Evolutionary conservation across 2,888 invertebrate species (phyloP).

Genomic region (Microctonus aethiopoides): DNA sequence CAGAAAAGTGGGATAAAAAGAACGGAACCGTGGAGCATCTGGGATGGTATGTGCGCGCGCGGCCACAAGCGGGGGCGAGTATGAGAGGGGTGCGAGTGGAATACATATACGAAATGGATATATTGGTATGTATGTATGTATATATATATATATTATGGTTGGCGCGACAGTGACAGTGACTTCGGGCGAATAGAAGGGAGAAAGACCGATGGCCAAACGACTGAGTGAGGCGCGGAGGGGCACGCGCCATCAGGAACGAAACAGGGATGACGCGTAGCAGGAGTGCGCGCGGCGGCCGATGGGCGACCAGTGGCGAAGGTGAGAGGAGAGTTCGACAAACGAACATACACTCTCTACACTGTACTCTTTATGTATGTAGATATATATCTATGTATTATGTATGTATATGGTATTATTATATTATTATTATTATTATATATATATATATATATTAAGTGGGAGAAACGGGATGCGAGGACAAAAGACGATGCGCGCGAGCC

Average conservation of each 20-base stretch:
- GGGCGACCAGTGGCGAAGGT: constrained; percentile 21
- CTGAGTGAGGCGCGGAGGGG: constrained; percentile 13
- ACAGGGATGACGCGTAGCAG: constrained; percentile 33
- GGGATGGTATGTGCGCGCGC: constrained; percentile 49
- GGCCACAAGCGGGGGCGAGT: constrained; percentile 27
- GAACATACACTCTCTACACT: not conserved
- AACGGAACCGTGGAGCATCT: constrained; percentile 52
- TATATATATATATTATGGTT: constrained; percentile 6
- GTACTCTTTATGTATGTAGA: too few species aligned
- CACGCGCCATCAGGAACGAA: constrained; percentile 34
- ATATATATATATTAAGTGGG: constrained; percentile 9
- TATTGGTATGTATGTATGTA: too few species aligned
- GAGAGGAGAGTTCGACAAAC: too few species aligned
- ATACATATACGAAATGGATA: not conserved
- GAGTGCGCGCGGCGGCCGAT: constrained; percentile 26
- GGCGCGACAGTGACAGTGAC: constrained; percentile 35
- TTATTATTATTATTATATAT: too few species aligned
- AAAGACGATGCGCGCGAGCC: constrained; percentile 47
- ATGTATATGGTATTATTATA: too few species aligned
- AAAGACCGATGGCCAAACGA: constrained; percentile 25
- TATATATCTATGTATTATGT: too few species aligned
- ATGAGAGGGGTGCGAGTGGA: not conserved
- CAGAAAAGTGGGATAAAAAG: constrained; percentile 36
- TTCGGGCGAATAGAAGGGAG: constrained; percentile 26
- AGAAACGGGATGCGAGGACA: constrained; percentile 42